Evolutionary conservation across 2,888 invertebrate species (phyloP), one percentile per base, ranked within the genome.

Genomic region (Peribatodes rhomboidaria): DNA sequence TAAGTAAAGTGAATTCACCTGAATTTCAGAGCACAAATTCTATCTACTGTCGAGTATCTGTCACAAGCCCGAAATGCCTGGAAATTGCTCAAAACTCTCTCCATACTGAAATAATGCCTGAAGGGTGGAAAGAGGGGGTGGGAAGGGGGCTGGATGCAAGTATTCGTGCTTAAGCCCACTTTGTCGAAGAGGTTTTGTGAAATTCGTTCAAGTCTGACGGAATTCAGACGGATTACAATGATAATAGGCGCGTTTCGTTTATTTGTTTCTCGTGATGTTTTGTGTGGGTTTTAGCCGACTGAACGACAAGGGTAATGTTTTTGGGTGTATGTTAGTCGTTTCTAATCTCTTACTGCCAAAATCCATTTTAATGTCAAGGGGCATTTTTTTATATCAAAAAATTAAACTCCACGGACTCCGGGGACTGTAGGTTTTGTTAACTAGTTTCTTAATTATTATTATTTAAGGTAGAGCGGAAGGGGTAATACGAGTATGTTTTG

Each of bases 131-230:
- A 1, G n/a, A n/a, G 16, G 41, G 54, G 33, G 41, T 47, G 33
- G n/a, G 35, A 46, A 31, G 52, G 35, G n/a, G n/a, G n/a, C n/a
- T 10, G 14, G 50, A 64, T 60, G 59, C 64, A 66, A 69, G 69
- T 65, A 69, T 69, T 66, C 41, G 64, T 57, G 69, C 68, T 68
- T 69, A 71, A 71, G 67, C 66, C 68, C 70, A 70, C 70, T 71
- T 71, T 56, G 61, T 64, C 61, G 61, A 65, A 68, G 66, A 68
- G 57, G 63, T 63, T 63, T 58, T 52, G 57, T 41, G 63, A 53
- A 47, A 58, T 53, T 63, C 57, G 20, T 58, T 63, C 50, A 53
- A 62, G 52, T 33, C 42, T 56, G 50, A n/a, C 11, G 31, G 39
- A 20, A 41, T 55, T 50, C 27, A 14, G 33, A 9, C 11, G 57